These are phyloP conservation scores for Coregonus sp. DNA, from an alignment of 2,797 vertebrate genomes.

Conservation along the genomic window DNA sequence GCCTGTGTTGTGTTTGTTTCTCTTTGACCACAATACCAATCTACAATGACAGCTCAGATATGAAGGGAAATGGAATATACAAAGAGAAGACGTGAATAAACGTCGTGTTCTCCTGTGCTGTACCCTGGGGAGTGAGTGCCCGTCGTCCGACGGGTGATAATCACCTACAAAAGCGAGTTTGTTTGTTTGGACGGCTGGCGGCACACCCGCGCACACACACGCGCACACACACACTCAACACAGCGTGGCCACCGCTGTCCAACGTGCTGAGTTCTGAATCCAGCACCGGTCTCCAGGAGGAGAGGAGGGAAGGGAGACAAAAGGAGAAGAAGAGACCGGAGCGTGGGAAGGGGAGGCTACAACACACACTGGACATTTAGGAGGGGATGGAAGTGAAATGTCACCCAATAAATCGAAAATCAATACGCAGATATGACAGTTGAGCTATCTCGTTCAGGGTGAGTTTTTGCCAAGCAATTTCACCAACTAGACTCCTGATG, in stretches of 20 bases:
- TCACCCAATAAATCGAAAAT: conserved; percentile 52
- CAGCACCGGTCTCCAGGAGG: conserved; percentile 44
- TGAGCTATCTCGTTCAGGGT: conserved; percentile 43
- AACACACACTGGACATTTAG: conserved; percentile 52
- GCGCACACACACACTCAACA: conserved; percentile 38
- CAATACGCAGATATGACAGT: conserved; percentile 65
- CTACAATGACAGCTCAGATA: neutral
- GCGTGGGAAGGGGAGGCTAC: conserved; percentile 44
- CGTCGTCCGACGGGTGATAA: conserved; percentile 54
- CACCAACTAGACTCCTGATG: conserved; percentile 45
- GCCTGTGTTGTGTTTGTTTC: conserved; percentile 31
- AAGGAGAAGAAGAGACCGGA: conserved; percentile 27
- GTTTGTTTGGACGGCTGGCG: conserved; percentile 54
- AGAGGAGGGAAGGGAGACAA: conserved; percentile 38
- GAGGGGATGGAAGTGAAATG: conserved; percentile 49
- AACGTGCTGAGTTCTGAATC: conserved; percentile 55
- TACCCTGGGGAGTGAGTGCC: conserved; percentile 54
- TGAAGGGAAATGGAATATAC: conserved; percentile 32
- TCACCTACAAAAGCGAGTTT: conserved; percentile 50
- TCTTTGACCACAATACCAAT: conserved; percentile 6
- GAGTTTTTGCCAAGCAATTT: conserved; percentile 51
- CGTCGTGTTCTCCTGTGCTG: conserved; percentile 38
- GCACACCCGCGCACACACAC: conserved; percentile 31
- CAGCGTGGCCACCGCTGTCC: conserved; percentile 52
- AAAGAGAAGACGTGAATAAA: conserved; percentile 33